phyloP scores from a whole-genome alignment of 2,797 vertebrate species.

The Myiothlypis coronata region DNA sequence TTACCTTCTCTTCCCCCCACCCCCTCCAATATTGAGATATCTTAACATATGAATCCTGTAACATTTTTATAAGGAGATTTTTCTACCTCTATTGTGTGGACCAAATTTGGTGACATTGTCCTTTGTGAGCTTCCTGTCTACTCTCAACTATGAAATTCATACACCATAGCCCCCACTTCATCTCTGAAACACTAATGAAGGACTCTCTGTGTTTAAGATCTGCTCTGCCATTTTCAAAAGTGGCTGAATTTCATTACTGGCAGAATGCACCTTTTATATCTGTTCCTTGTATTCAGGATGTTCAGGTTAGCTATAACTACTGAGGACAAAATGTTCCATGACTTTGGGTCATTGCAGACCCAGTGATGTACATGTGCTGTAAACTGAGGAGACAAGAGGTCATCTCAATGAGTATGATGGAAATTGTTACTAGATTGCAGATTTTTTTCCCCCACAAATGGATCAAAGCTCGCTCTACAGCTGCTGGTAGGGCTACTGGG shows the following conservation, averaged over 20 bases:
- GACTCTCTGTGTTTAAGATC: neutral
- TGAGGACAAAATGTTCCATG: neutral
- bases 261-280: neutral
- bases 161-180: rapidly evolving
- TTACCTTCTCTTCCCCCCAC: rapidly evolving
- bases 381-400: neutral
- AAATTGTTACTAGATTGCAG: neutral
- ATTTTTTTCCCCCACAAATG: neutral
- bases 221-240: neutral
- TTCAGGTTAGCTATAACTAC: neutral
- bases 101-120: neutral
- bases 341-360: neutral
- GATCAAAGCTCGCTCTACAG: neutral
- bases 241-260: neutral
- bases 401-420: neutral
- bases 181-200: neutral
- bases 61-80: neutral
- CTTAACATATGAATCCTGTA: neutral
- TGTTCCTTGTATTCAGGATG: neutral
- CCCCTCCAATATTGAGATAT: neutral
- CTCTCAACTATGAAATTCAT: neutral
- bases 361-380: rapidly evolving
- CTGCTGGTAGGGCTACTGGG: neutral
- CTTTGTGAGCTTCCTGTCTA: neutral
- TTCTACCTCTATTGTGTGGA: neutral